A percentile compares a stretch with the other conserved stretches of the same genome.
These are phyloP conservation scores for Ammospiza nelsoni DNA, from an alignment of 2,113 vertebrate species.

Conservation along the genomic window DNA sequence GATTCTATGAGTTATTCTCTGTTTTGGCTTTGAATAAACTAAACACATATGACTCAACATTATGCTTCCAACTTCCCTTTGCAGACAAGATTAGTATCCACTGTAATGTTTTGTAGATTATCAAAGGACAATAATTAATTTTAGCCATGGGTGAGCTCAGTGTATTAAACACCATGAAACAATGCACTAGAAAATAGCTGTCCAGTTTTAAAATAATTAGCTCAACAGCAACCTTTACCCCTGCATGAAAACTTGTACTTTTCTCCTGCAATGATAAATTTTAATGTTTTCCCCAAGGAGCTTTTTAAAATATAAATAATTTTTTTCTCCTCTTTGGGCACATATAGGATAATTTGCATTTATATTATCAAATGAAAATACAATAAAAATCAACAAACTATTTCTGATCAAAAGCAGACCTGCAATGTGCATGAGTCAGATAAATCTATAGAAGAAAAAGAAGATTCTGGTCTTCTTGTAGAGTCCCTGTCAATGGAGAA, in stretches of 20 bases:
- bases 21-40: background rate
- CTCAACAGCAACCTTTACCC: background rate
- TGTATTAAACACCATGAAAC: background rate
- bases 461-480: background rate
- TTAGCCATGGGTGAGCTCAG: background rate
- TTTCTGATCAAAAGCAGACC: background rate
- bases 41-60: background rate
- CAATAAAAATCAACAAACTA: background rate
- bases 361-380: background rate
- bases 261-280: background rate
- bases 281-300: background rate
- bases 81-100: background rate
- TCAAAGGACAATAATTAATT: background rate
- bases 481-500: background rate
- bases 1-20: background rate
- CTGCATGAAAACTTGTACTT: background rate
- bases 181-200: background rate
- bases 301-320: background rate
- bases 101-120: background rate
- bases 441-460: background rate
- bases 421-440: background rate
- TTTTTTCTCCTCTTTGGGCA: background rate
- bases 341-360: background rate
- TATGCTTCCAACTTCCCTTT: background rate
- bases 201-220: constrained; percentile 21